Evolutionary conservation across 2,113 vertebrate species (phyloP).

Genomic region (Chelonoidis abingdonii): DNA sequence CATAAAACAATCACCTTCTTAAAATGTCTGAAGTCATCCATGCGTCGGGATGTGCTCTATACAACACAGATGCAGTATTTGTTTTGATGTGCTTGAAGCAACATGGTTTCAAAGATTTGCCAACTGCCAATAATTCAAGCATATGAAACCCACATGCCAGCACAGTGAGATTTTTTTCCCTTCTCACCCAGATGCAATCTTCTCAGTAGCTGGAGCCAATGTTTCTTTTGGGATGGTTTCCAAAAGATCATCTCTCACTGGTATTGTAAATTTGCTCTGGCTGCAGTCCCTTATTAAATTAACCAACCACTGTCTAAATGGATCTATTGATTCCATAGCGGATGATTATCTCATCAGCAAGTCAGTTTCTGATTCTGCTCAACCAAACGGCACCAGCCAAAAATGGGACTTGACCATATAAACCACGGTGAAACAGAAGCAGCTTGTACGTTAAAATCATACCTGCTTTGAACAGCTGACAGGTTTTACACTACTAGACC

Average conservation of each 20-base stretch:
- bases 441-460: not conserved
- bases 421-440: not conserved
- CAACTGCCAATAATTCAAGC: not conserved
- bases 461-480: not conserved
- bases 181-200: not conserved
- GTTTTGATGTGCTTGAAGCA: not conserved
- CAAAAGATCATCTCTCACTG: slow-evolving; percentile 17
- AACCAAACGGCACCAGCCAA: not conserved
- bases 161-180: not conserved
- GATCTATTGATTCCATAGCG: not conserved
- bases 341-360: not conserved
- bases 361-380: not conserved
- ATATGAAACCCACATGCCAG: not conserved
- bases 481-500: not conserved
- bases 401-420: not conserved
- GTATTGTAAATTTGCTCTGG: slow-evolving; percentile 7
- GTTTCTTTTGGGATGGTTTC: slow-evolving; percentile 32
- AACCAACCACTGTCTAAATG: not conserved
- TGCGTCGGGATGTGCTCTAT: not conserved
- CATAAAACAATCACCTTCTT: not conserved
- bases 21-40: not conserved
- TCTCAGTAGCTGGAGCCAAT: slow-evolving; percentile 32
- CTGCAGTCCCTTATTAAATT: not conserved
- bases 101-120: slow-evolving; percentile 23
- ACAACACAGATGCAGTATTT: not conserved